phyloP scores from a whole-genome alignment of 2,888 invertebrate species.

The Lottia scabra region DNA sequence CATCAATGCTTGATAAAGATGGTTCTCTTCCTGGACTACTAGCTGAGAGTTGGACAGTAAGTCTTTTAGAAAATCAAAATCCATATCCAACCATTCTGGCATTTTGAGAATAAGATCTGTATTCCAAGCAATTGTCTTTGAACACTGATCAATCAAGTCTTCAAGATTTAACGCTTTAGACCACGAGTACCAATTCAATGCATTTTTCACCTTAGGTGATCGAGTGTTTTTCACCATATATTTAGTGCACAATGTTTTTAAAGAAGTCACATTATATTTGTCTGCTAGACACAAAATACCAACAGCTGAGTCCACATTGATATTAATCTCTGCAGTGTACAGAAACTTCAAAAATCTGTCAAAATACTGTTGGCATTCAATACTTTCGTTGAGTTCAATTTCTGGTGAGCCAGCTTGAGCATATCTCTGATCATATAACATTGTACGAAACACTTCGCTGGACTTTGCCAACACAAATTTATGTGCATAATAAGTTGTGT shows the following conservation, averaged over 20 bases:
- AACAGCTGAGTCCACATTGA: constrained; percentile 60
- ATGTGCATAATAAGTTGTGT: constrained; percentile 58
- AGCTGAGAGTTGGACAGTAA: constrained; percentile 63
- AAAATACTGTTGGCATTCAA: constrained; percentile 65
- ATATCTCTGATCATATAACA: constrained; percentile 66
- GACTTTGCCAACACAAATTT: constrained; percentile 69
- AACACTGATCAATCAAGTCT: constrained; percentile 61
- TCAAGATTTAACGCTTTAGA: constrained; percentile 66
- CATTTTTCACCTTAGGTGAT: constrained; percentile 64
- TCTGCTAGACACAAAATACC: constrained; percentile 68
- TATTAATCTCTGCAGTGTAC: constrained; percentile 66
- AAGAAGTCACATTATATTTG: constrained; percentile 67
- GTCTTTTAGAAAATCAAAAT: constrained; percentile 65
- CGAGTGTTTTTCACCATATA: constrained; percentile 67
- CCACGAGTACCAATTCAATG: constrained; percentile 68
- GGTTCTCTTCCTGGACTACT: constrained; percentile 61
- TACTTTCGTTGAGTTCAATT: constrained; percentile 62
- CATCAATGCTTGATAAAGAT: constrained; percentile 54
- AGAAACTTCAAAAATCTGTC: constrained; percentile 65
- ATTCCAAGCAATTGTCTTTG: constrained; percentile 69
- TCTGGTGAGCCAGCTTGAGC: constrained; percentile 51
- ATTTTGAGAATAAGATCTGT: constrained; percentile 58
- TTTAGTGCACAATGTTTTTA: constrained; percentile 62
- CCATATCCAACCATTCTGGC: constrained; percentile 66
- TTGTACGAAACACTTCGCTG: constrained; percentile 67